phyloP scores from a whole-genome alignment of 2,113 vertebrate genomes.

The Regulus satrapa region DNA sequence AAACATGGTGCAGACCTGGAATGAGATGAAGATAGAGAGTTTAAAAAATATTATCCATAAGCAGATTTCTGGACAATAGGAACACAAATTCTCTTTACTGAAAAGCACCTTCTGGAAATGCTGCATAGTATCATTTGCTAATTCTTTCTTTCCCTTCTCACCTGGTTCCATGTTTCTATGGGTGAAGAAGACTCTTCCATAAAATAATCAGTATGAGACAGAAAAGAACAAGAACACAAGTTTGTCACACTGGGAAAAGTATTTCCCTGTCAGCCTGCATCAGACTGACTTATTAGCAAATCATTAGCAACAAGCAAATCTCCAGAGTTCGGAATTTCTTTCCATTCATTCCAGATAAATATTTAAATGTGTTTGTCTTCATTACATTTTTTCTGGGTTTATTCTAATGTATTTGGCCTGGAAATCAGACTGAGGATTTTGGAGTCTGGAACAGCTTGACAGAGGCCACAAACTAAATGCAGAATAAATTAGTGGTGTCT shows the following conservation, averaged over 20 bases:
- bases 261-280: neutral
- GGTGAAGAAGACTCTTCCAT: neutral
- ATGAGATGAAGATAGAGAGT: neutral
- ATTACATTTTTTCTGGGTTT: constrained; percentile 2
- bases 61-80: neutral
- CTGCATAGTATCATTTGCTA: neutral
- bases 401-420: neutral
- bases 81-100: neutral
- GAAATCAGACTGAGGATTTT: neutral
- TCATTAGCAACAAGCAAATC: neutral
- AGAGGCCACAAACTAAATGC: neutral
- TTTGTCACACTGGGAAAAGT: neutral
- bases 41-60: neutral
- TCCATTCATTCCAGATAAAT: neutral
- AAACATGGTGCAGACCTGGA: neutral
- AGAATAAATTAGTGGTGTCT: neutral
- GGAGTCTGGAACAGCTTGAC: neutral
- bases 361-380: constrained; percentile 19
- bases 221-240: neutral
- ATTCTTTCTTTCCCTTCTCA: neutral
- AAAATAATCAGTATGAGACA: neutral
- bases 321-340: neutral
- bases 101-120: neutral
- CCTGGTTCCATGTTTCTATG: neutral
- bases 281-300: neutral